Base-by-base conservation (phyloP, 2,113 vertebrate genomes). In the Dipodomys ordii region DNA sequence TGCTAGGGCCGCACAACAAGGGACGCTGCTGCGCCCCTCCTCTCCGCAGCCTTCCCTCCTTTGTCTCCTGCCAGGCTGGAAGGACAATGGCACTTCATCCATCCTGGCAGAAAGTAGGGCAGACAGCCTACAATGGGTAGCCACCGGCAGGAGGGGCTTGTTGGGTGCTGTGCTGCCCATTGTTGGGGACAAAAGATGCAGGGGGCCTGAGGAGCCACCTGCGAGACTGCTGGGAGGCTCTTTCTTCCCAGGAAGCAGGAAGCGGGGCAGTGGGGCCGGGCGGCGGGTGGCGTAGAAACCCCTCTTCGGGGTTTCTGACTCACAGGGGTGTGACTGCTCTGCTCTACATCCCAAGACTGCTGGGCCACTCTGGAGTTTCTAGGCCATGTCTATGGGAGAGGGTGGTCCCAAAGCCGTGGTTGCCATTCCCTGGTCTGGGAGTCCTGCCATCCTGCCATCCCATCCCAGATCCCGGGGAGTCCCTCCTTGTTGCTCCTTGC, bases 251-350 rank as follows among this genome's bases (percentile, higher is more conserved):
- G 69, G 68, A 95, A 77, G 78, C 71, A 80, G 95, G 79, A 92
- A 94, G 57, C 28, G 5, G 96, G 83, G 74, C 32, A 20, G 46
- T 23, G 1, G 4, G 77, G 83, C 74, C 80, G 16, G 23, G 53
- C 64, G 77, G 88, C 3, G 16, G 86, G 49, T 87, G 92, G 95
- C 97, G 97, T 87, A 90, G 94, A 94, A 88, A 92, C 88, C 76
- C 49, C 23, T 23, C 27, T 80, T 91, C 32, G 28, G 76, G 81
- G 53, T 57, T 57, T 57, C 74, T 96, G 96, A 96, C 86, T 96
- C 94, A 92, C 0, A 0, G 76, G 39, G 3, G 0, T 23, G 74
- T 0, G 68, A 79, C 83, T 25, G 0, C 0, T 3, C 60, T 62
- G 94, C 68, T 88, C 94, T 84, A 92, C 65, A 81, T 62, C 5